Evolutionary conservation across 1,140 invertebrate genomes (phyloP), one percentile per base, ranked within the genome.

Genomic region (Thereuonema tuberculata): DNA sequence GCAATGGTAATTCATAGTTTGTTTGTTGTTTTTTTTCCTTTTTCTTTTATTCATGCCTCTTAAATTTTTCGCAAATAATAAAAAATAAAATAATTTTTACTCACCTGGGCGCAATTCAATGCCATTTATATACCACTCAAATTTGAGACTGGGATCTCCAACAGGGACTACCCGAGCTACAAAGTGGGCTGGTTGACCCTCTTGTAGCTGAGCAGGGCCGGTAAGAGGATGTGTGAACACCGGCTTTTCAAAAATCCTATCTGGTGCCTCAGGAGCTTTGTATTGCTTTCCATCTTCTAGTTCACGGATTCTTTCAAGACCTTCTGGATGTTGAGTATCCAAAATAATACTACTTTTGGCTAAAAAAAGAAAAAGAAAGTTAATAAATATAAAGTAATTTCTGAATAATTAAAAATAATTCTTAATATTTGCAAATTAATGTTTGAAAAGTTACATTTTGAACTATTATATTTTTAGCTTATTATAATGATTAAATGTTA

Each of bases 41-140:
- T n/a, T n/a, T n/a, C n/a, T n/a, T n/a, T n/a, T n/a, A n/a, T n/a
- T n/a, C n/a, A n/a, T 78, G 76, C 62, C 79, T 77, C 60, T 77
- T 74, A 20, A 71, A 71, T 2, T 73, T 67, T 50, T n/a, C n/a
- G n/a, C n/a, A 21, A 58, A 24, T 55, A 23, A 59, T 26, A 9
- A 9, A 12, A 29, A n/a, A 55, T 20, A 56, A 56, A 24, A 50
- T 26, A 55, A 55, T 46, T 31, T 15, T 55, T 15, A 67, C 77
- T 72, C 77, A 82, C 87, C 88, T 82, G 89, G 84, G 79, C 93
- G 86, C 58, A 93, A 76, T 78, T 91, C 86, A 20, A 92, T 81
- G 63, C 92, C 93, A 70, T 97, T 96, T 50, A 93, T 84, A 67
- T 86, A 94, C 93, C 93, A 97, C 74, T 95, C 89, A 65, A 93